Conservation (phyloP, 2,113 vertebrate genomes). For the Megalops atlanticus region DNA sequence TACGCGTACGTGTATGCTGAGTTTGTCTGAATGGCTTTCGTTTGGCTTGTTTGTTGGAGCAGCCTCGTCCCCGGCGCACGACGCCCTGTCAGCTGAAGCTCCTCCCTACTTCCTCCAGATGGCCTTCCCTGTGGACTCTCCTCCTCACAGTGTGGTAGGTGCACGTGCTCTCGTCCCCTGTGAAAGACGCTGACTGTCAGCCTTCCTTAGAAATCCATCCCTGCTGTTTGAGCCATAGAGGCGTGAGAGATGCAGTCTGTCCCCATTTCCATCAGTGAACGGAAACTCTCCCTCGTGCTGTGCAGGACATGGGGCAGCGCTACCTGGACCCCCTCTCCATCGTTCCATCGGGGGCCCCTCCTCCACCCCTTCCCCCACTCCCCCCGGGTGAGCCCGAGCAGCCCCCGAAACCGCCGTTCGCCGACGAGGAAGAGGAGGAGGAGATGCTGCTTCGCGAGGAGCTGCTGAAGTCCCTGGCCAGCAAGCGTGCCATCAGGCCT, state of each 20-base stretch:
- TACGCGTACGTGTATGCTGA: not conserved
- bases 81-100: not conserved
- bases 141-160: conserved; percentile 51
- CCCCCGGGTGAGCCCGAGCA: conserved; percentile 84
- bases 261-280: no score
- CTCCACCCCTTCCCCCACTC: conserved; percentile 84
- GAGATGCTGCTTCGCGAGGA: conserved; percentile 97
- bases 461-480: conserved; percentile 89
- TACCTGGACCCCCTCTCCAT: conserved; percentile 64
- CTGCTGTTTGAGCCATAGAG: not conserved
- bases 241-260: no score
- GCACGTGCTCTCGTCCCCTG: no score
- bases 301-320: conserved; percentile 63
- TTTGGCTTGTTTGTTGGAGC: conserved; percentile 7
- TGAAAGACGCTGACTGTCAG: no score
- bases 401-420: conserved; percentile 94
- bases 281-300: not conserved
- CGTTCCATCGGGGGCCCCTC: conserved; percentile 56
- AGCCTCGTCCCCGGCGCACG: conserved; percentile 60
- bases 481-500: conserved; percentile 77
- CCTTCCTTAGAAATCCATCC: no score
- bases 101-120: conserved; percentile 9
- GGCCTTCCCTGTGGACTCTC: conserved; percentile 38
- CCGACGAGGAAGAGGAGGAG: conserved; percentile 96
- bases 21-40: not conserved